Base-by-base conservation (phyloP, 2,888 invertebrate genomes). In the Sphecodes monilicornis region DNA sequence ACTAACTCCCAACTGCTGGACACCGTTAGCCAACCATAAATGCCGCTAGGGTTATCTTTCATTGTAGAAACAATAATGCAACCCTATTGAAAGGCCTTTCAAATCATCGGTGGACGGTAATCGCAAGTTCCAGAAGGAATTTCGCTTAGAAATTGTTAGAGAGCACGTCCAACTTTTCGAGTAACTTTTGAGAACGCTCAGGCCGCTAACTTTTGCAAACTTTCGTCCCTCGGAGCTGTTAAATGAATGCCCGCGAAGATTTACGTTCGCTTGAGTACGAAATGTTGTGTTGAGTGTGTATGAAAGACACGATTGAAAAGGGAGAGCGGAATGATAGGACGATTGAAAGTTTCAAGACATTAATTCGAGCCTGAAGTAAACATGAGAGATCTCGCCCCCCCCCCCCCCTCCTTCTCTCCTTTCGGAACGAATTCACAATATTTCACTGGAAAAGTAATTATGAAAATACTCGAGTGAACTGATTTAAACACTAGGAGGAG, bases 381-480 rank as follows among this genome's bases (percentile, higher is more conserved):
- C 26, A 29, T 26, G 4, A 54, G n/a, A 36, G n/a, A 13, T 3
- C 6, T 16, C 36, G n/a, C 6, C 22, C 1, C 43, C 13, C 4
- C 16, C 16, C 16, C 16, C 1, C 22, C 22, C 22, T 22, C 50
- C 2, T 8, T 50, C 8, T 50, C 64, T 18, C 18, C 32, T 1
- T 3, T 10, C 29, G 60, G 2, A 22, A 22, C 29, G 22, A 8
- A 18, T 6, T 36, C 74, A 18, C 22, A 16, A 60, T 60, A 41
- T 60, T 29, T 29, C 57, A 13, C 60, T 6, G 22, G 22, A 60
- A 60, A 60, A 74, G 54, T 74, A 60, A 60, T 60, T 74, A 29
- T 74, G 60, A 57, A 57, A 74, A 74, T 74, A 60, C 41, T 39
- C 41, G 39, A 29, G 22, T 29, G 22, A 60, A 74, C 29, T 60